Conservation (phyloP, 92 coral and sea anemone species). For the Zoanthus sansibaricus region DNA sequence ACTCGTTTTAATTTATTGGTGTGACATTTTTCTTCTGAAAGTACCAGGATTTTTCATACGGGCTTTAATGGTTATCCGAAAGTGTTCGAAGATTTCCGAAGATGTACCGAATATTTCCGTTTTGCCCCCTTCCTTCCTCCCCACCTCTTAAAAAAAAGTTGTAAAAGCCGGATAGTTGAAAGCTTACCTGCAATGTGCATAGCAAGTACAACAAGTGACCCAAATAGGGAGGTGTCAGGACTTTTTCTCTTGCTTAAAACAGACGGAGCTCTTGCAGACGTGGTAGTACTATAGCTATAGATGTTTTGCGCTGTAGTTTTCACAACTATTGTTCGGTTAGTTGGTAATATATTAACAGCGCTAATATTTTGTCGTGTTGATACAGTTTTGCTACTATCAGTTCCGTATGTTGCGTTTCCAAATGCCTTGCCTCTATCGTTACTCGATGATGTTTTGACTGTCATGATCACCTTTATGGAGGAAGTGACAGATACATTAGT, state of each 20-base stretch:
- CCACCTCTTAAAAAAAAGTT: neutral
- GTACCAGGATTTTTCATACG: too few relatives aligned
- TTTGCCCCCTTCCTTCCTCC: too few relatives aligned
- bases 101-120: too few relatives aligned
- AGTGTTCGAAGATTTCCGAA: too few relatives aligned
- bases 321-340: neutral
- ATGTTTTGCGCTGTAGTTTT: neutral
- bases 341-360: neutral
- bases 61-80: too few relatives aligned
- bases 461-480: neutral
- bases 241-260: neutral
- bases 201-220: neutral
- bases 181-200: slow-evolving; percentile 22
- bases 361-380: neutral
- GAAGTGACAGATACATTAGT: neutral
- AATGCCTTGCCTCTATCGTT: neutral
- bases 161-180: neutral
- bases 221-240: neutral
- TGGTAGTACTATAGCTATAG: neutral
- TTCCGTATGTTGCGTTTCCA: slow-evolving; percentile 3
- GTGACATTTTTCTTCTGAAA: too few relatives aligned
- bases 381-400: neutral
- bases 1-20: too few relatives aligned
- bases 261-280: neutral
- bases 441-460: neutral